Conservation (phyloP, 64 coral and sea anemone genomes). For the Actinia tenebrosa region DNA sequence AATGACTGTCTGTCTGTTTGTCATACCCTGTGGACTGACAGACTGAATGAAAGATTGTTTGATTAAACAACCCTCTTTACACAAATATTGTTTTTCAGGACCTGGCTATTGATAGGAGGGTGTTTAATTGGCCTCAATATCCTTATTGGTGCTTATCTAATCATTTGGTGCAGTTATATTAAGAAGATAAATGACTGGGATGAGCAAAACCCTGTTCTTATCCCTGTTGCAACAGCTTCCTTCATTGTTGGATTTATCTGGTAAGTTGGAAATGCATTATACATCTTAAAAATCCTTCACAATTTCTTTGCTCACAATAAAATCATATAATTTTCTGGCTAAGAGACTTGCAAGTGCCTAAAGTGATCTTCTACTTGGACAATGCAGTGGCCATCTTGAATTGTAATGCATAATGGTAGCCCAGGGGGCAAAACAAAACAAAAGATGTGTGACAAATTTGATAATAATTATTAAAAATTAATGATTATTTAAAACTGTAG, state of each 20-base stretch:
- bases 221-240: slow-evolving; percentile 85
- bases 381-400: too few species aligned
- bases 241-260: slow-evolving; percentile 94
- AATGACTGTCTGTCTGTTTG: not conserved
- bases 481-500: too few species aligned
- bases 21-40: not conserved
- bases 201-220: slow-evolving; percentile 61
- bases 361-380: too few species aligned
- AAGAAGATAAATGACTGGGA: slow-evolving; percentile 94
- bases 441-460: too few species aligned
- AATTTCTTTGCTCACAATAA: not conserved
- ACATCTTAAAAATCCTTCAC: not conserved
- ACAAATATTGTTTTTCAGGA: slow-evolving; percentile 31
- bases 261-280: slow-evolving; percentile 36
- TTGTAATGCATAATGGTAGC: too few species aligned
- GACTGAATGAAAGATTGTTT: not conserved
- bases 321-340: too few species aligned
- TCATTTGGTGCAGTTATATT: slow-evolving; percentile 89
- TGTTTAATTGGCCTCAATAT: slow-evolving; percentile 73
- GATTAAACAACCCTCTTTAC: not conserved
- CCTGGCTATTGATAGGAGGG: slow-evolving; percentile 81
- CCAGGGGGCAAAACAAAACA: too few species aligned
- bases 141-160: slow-evolving; percentile 73
- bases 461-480: too few species aligned
- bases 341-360: too few species aligned